Evolutionary conservation across 2,888 invertebrate species (phyloP).

Genomic region (Platynereis dumerilii): DNA sequence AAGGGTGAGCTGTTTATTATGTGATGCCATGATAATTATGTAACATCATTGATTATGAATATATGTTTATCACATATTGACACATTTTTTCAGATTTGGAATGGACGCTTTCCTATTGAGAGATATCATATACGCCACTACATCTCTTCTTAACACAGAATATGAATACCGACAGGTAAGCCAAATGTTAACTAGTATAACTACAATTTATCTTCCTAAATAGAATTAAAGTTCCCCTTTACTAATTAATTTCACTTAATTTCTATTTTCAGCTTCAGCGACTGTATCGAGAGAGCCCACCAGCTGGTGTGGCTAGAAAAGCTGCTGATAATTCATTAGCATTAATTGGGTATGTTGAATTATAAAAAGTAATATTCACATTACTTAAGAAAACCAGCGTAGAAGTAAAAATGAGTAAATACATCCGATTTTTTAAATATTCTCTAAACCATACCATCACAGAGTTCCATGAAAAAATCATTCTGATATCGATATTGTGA

Average conservation of each 20-base stretch:
- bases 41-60: too few relatives aligned
- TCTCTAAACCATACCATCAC: neutral
- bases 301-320: slow-evolving; percentile 49
- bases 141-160: slow-evolving; percentile 53
- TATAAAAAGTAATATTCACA: slow-evolving; percentile 7
- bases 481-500: neutral
- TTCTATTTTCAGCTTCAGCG: slow-evolving; percentile 49
- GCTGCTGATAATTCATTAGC: slow-evolving; percentile 55
- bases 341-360: slow-evolving; percentile 46
- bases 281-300: slow-evolving; percentile 49
- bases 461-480: neutral
- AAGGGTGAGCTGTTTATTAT: too few relatives aligned
- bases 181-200: too few relatives aligned
- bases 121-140: slow-evolving; percentile 55
- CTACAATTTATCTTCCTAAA: too few relatives aligned
- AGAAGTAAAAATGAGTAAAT: neutral
- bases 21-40: too few relatives aligned
- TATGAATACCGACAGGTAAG: slow-evolving; percentile 55
- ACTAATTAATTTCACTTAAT: too few relatives aligned
- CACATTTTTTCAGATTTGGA: slow-evolving; percentile 51
- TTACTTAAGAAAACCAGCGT: too few relatives aligned
- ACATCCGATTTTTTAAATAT: neutral
- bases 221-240: too few relatives aligned
- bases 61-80: too few relatives aligned
- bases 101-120: slow-evolving; percentile 52